Conservation (phyloP, 1,140 invertebrate genomes). For the Ips typographus region DNA sequence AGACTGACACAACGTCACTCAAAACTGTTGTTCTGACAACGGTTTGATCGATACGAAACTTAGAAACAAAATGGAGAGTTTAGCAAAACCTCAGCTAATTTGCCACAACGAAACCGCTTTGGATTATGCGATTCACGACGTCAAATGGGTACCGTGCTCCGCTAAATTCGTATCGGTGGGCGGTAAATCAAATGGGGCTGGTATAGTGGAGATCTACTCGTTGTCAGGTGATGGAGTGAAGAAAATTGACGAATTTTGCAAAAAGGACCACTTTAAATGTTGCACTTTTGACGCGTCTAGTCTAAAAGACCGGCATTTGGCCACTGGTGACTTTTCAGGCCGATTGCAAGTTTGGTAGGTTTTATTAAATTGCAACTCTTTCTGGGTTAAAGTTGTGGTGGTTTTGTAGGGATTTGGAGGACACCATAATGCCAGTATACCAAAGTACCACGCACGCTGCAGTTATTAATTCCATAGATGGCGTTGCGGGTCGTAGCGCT, state of each 20-base stretch:
- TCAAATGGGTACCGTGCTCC: constrained; percentile 93
- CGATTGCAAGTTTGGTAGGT: constrained; percentile 77
- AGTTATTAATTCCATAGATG: constrained; percentile 93
- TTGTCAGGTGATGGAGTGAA: constrained; percentile 71
- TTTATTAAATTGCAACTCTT: neutral
- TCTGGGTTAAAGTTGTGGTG: constrained; percentile 39
- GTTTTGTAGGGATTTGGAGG: constrained; percentile 75
- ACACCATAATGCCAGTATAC: constrained; percentile 72
- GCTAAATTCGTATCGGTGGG: constrained; percentile 90
- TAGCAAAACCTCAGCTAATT: constrained; percentile 89
- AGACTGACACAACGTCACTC: no score
- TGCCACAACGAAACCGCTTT: constrained; percentile 81
- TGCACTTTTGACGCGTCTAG: constrained; percentile 88
- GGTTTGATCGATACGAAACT: neutral
- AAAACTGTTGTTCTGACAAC: no score
- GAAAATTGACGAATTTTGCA: constrained; percentile 73
- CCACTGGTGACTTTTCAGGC: constrained; percentile 91
- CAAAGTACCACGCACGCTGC: constrained; percentile 80
- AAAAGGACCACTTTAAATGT: constrained; percentile 86
- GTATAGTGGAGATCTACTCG: constrained; percentile 86
- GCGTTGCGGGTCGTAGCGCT: constrained; percentile 79
- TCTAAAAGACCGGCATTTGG: constrained; percentile 75
- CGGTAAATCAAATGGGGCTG: constrained; percentile 78
- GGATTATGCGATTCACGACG: constrained; percentile 86
- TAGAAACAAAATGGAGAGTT: constrained; percentile 46